Conservation (phyloP, 2,888 invertebrate species). For the Meteorus colon region DNA sequence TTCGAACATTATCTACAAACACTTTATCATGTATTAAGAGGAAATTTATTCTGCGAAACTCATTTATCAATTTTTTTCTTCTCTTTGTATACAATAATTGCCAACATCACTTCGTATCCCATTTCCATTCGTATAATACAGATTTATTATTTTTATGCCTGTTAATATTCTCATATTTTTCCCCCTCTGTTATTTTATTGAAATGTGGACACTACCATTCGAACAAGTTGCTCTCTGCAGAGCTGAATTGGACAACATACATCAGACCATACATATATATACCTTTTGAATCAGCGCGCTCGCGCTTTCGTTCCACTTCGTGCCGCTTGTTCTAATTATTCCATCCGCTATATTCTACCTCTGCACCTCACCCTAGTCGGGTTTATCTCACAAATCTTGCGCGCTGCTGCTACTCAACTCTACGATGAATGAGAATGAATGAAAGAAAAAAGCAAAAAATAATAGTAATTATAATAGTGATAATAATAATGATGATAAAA, state of each 20-base stretch:
- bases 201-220: too few species aligned
- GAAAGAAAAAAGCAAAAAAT: conserved; percentile 23
- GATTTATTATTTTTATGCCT: too few species aligned
- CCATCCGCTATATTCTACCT: conserved; percentile 19
- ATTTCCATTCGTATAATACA: too few species aligned
- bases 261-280: conserved; percentile 5
- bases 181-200: background rate
- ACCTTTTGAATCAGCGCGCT: conserved; percentile 32
- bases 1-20: too few species aligned
- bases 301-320: conserved; percentile 33
- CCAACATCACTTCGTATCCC: too few species aligned
- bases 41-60: too few species aligned
- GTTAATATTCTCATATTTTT: background rate
- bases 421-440: background rate
- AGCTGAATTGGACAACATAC: background rate
- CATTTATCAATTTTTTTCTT: too few species aligned
- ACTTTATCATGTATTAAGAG: too few species aligned
- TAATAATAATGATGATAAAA: background rate
- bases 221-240: background rate
- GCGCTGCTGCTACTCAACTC: conserved; percentile 1
- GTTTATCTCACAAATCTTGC: conserved; percentile 33
- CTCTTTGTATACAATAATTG: too few species aligned
- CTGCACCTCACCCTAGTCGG: background rate
- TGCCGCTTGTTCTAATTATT: conserved; percentile 43
- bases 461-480: too few species aligned